A percentile compares a stretch with the other conserved stretches of the same genome.
Evolutionary conservation across 1,140 invertebrate genomes (phyloP).

Genomic region (Lamellibrachia luymesi): DNA sequence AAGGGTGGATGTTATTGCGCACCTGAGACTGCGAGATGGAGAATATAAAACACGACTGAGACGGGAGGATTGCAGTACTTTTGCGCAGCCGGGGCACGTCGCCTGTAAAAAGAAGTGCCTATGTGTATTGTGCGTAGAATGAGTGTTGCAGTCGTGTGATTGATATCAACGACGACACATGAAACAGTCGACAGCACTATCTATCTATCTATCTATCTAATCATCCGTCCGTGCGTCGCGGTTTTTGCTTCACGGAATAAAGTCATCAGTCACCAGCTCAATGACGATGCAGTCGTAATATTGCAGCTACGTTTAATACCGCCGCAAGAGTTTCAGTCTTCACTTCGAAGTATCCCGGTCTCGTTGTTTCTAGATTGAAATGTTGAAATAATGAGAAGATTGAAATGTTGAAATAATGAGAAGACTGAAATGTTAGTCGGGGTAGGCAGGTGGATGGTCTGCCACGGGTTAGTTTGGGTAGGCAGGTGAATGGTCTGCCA

Average conservation of each 20-base stretch:
- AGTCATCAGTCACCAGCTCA: background rate
- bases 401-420: too few relatives aligned
- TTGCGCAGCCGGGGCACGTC: background rate
- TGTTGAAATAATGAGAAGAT: too few relatives aligned
- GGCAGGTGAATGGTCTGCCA: too few relatives aligned
- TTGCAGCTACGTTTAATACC: background rate
- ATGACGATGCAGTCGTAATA: background rate
- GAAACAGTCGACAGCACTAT: background rate
- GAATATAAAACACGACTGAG: background rate
- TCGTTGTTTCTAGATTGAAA: too few relatives aligned
- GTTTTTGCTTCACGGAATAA: background rate
- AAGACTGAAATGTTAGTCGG: too few relatives aligned
- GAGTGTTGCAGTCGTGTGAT: background rate
- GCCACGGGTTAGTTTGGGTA: too few relatives aligned
- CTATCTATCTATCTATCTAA: background rate
- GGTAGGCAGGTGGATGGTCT: too few relatives aligned
- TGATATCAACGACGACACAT: background rate
- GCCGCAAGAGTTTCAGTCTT: background rate
- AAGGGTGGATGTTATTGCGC: background rate
- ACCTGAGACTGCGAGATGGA: background rate
- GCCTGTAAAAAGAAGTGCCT: background rate
- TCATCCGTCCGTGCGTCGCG: background rate
- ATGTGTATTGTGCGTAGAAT: background rate
- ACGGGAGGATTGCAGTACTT: background rate
- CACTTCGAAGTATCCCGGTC: background rate